Base-by-base conservation (phyloP, 2,888 invertebrate species). In the Drosophila planitibia region DNA sequence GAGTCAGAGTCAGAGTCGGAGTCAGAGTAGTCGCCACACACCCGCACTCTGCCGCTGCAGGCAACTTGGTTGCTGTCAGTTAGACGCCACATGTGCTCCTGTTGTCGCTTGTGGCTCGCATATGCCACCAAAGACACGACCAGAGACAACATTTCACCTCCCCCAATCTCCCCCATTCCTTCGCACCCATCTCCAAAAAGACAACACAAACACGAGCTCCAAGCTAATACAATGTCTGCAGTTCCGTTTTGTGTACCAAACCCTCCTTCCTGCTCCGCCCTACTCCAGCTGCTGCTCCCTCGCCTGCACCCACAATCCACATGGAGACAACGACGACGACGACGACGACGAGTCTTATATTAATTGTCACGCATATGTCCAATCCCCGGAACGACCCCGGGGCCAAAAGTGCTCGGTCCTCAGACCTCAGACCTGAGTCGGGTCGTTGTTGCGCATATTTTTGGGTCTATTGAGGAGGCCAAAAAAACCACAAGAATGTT, bases 351-450 rank as follows among this genome's bases (percentile, higher is more conserved):
- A 83, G 86, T 87, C 89, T 83, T 89, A 91, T 91, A 89, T 89
- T 91, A 89, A 89, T 89, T 89, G 88, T 89, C 88, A 89, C 88
- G 88, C 88, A 89, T 91, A 88, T 77, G 83, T 89, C 84, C 84
- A 76, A 84, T 78, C 88, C 62, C 75, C 69, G 74, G 41, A 41
- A 67, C 76, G 74, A 82, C 77, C 76, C 77, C 25, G 30, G 58
- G 33, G 52, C 33, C 33, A 63, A 70, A 47, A 47, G 47, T 47
- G 35, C 37, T 25, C 35, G 6, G 16, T 5, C 57, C 67, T 53
- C 14, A 54, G 62, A 61, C 33, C 65, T 37, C 74, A 71, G 58
- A 70, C 81, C 52, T 9, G 75, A 54, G 53, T 53, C 7, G 53
- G 69, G 61, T 63, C 65, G 54, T 35, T 55, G 74, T 70, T 73